A percentile compares a stretch with the other conserved stretches of the same genome.
Evolutionary conservation across 2,888 invertebrate species (phyloP).

Genomic region (Colostygia pectinataria): DNA sequence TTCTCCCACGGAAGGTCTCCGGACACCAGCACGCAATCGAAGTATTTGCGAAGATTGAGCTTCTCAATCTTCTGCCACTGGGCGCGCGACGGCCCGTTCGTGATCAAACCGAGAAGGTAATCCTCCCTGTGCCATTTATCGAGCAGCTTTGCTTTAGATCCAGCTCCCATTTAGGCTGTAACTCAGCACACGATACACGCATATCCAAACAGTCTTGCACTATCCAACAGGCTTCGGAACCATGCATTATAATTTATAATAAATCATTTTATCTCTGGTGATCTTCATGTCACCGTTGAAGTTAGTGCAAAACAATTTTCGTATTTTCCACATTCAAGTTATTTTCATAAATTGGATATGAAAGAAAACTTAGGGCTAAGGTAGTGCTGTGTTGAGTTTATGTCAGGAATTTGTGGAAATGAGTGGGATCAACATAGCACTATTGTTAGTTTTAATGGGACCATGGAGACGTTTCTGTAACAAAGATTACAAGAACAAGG

Average conservation of each 20-base stretch:
- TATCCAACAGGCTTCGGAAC: conserved; percentile 32
- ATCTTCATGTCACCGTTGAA: conserved; percentile 26
- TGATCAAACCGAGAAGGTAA: conserved; percentile 91
- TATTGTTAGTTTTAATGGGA: conserved; percentile 45
- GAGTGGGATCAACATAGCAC: conserved; percentile 58
- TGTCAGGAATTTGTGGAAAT: conserved; percentile 30
- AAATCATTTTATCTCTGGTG: background rate
- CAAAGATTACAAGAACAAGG: background rate
- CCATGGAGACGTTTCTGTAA: conserved; percentile 55
- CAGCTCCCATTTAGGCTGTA: conserved; percentile 63
- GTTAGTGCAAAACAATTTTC: conserved; percentile 66
- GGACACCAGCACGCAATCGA: conserved; percentile 91
- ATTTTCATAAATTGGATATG: conserved; percentile 65
- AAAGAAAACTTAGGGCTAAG: conserved; percentile 55
- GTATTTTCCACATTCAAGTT: conserved; percentile 62
- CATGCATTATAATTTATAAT: conserved; percentile 13
- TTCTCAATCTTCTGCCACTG: conserved; percentile 94
- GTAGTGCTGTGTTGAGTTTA: conserved; percentile 60
- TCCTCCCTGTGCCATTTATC: conserved; percentile 84
- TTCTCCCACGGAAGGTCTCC: conserved; percentile 94
- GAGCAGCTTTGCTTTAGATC: conserved; percentile 72
- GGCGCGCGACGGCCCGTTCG: conserved; percentile 92
- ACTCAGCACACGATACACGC: conserved; percentile 71
- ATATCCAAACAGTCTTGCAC: conserved; percentile 64
- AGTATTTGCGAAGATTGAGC: conserved; percentile 87